phyloP scores from a whole-genome alignment of 2,888 invertebrate species.

The Dasypolia templi region DNA sequence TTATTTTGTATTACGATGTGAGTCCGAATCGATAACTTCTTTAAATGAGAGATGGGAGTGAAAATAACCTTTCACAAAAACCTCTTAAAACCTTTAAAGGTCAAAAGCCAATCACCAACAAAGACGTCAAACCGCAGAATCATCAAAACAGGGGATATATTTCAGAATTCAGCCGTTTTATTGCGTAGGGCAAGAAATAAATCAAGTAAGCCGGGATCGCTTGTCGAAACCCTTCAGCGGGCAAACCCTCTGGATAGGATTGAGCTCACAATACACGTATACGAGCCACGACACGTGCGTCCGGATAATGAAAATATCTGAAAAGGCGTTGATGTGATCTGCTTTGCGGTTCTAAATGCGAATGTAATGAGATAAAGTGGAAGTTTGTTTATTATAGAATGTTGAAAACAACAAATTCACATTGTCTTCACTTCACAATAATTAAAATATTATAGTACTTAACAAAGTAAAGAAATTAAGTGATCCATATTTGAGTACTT shows the following conservation, averaged over 20 bases:
- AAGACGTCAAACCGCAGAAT: slow-evolving; percentile 50
- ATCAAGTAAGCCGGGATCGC: slow-evolving; percentile 59
- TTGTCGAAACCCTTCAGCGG: slow-evolving; percentile 57
- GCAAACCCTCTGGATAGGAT: slow-evolving; percentile 47
- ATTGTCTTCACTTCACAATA: too few species aligned
- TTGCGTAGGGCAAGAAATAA: slow-evolving; percentile 61
- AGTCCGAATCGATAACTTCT: background rate
- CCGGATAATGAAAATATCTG: slow-evolving; percentile 55
- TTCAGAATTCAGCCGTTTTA: slow-evolving; percentile 57
- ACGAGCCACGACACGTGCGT: slow-evolving; percentile 45
- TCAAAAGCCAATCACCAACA: slow-evolving; percentile 51
- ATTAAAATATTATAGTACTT: too few species aligned
- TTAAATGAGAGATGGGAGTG: background rate
- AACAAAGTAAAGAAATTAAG: too few species aligned
- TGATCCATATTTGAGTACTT: too few species aligned
- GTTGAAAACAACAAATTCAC: too few species aligned
- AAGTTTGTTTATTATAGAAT: too few species aligned
- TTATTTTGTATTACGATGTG: too few species aligned
- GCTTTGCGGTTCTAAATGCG: slow-evolving; percentile 16
- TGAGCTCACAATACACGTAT: slow-evolving; percentile 54
- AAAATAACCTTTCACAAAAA: background rate
- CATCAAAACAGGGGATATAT: slow-evolving; percentile 58
- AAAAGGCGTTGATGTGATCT: slow-evolving; percentile 52
- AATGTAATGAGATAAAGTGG: slow-evolving; percentile 16
- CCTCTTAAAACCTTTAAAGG: slow-evolving; percentile 27